Base-by-base conservation (phyloP, 92 coral and sea anemone species). In the Palythoa heliodiscus region DNA sequence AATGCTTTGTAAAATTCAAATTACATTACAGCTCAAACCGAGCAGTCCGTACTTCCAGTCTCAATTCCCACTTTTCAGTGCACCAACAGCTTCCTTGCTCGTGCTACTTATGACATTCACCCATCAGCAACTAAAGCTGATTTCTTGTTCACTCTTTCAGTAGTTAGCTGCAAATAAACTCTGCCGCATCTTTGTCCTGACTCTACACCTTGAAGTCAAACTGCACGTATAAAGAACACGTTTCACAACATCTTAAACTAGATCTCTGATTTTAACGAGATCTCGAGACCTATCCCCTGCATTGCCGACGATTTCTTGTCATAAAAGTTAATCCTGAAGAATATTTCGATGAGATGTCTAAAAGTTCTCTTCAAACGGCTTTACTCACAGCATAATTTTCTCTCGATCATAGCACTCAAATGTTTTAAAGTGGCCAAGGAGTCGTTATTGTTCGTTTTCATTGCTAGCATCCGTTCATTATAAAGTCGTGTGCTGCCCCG, bases 401-500 rank as follows among this genome's bases (percentile, higher is more conserved):
- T 63, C 69, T 63, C 22, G 69, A 63, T 63, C 69, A 24, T 35
- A 63, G 23, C 37, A 69, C 17, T n/a, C 2, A 64, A 50, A n/a
- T 22, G 50, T 6, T 25, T 75, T 75, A 52, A 75, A 75, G 50
- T 75, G 61, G 40, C 7, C 7, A 37, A 25, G 16, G 43, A 29
- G 20, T 67, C 37, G 12, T 67, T 19, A 67, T 22, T 67, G 38
- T 52, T 75, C 37, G 7, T 40, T 75, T 16, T 75, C 40, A 75
- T 63, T 19, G 22, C 9, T 8, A 63, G 69, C 69, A 63, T 61
- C 68, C 68, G 7, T 5, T 63, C 69, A 37, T 25, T 39, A 54
- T n/a, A n/a, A n/a, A 19, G 2, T 20, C 79, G 7, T 29, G 52
- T 78, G 84, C 74, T 80, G 43, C 57, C 84, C 84, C 24, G 84